Percentiles rank a stretch among this genome's conserved stretches.
phyloP scores from a whole-genome alignment of 2,797 vertebrate species.

The Darevskia nairensis region DNA sequence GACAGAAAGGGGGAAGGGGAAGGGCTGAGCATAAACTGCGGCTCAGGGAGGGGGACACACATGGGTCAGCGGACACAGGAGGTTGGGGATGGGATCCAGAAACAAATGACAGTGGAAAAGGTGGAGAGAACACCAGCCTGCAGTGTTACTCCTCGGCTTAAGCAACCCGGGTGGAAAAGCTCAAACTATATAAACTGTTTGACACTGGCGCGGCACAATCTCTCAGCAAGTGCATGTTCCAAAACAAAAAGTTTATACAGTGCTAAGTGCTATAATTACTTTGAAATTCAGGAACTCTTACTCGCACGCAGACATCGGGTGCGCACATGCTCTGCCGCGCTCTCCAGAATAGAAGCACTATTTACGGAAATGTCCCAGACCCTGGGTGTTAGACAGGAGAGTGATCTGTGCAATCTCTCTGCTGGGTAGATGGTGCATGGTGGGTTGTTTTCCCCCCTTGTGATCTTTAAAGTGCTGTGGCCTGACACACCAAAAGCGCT shows the following conservation, averaged over 20 bases:
- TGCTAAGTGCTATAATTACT: constrained; percentile 13
- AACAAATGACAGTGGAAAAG: neutral
- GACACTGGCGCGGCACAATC: neutral
- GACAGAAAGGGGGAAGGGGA: neutral
- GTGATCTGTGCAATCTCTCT: constrained; percentile 7
- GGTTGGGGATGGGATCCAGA: constrained; percentile 2
- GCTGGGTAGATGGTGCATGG: neutral
- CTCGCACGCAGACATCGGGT: neutral
- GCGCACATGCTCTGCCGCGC: neutral
- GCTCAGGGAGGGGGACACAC: neutral
- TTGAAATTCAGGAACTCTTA: constrained; percentile 12
- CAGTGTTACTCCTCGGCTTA: too few relatives aligned
- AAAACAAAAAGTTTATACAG: neutral
- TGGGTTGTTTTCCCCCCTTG: neutral
- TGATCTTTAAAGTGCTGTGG: constrained; percentile 6
- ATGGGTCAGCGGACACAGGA: neutral
- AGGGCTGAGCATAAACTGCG: neutral
- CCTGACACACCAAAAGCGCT: neutral
- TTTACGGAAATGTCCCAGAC: constrained; percentile 35
- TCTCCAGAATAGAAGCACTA: constrained; percentile 39
- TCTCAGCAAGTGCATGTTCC: neutral
- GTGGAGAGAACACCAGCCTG: neutral
- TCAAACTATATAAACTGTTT: neutral
- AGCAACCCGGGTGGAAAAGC: neutral
- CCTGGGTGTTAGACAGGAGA: constrained; percentile 11